Conservation (phyloP, 2,113 vertebrate genomes). For the Tragelaphus scriptus region DNA sequence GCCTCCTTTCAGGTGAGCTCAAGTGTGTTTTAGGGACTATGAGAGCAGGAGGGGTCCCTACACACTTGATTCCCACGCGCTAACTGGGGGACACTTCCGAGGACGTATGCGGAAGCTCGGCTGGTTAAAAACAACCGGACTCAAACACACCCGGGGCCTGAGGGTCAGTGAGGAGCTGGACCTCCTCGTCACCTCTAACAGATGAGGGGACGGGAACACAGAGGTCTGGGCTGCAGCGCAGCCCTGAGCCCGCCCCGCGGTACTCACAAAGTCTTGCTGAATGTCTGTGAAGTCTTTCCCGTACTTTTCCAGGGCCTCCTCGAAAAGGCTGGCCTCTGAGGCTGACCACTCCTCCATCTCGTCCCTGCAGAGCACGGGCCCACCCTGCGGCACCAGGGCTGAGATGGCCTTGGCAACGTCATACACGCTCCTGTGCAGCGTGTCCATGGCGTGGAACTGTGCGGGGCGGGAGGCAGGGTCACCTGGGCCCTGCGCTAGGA, state of each 20-base stretch:
- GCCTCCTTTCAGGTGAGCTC: neutral
- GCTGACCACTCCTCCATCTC: slow-evolving; percentile 99
- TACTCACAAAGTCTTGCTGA: slow-evolving; percentile 98
- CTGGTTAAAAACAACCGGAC: neutral
- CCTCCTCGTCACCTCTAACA: neutral
- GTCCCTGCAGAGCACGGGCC: slow-evolving; percentile 96
- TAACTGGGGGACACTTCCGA: neutral
- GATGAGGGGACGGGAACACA: fast-evolving
- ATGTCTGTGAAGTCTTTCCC: slow-evolving; percentile 99
- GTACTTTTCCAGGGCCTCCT: slow-evolving; percentile 98
- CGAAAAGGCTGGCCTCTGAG: slow-evolving; percentile 96
- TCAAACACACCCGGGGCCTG: neutral
- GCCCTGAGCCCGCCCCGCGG: fast-evolving
- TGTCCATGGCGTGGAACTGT: slow-evolving; percentile 99
- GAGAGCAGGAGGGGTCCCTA: neutral
- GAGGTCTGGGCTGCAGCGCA: fast-evolving
- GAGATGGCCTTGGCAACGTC: slow-evolving; percentile 97
- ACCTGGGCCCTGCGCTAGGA: fast-evolving
- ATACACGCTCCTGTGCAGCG: slow-evolving; percentile 92
- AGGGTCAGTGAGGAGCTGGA: neutral
- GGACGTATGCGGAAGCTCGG: fast-evolving
- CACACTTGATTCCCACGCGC: too few species aligned
- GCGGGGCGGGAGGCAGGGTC: neutral
- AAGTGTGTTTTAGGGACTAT: neutral
- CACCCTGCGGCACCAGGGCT: slow-evolving; percentile 96